Evolutionary conservation across 2,888 invertebrate genomes (phyloP), one percentile per base, ranked within the genome.

Genomic region (Ariolimax columbianus): DNA sequence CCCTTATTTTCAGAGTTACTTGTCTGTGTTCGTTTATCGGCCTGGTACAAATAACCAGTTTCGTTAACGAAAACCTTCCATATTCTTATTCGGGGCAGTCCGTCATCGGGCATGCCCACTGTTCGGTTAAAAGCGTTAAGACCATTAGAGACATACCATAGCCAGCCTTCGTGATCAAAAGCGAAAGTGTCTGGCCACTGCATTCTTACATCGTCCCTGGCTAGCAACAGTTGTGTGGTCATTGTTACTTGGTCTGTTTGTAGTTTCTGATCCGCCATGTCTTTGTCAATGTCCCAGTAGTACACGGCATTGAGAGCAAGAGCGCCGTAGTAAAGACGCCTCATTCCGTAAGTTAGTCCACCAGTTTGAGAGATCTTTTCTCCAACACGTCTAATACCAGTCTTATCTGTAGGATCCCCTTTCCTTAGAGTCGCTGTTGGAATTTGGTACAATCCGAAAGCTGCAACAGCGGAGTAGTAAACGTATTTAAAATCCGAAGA

Each of bases 131-230:
- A 91, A 19, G 85, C 83, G 26, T 88, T 88, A 19, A 91, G 83
- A 26, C 89, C 87, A 77, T 91, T 91, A 4, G 91, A 89, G 11
- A 90, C 89, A 80, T 91, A 90, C 91, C 91, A 92, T 30, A 92
- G 86, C 78, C 89, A 88, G 2, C 91, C 91, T n/a, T 68, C 30
- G 51, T 87, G 84, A 68, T 89, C 89, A 47, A 91, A 87, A 1
- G 89, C 89, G 4, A 91, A 88, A 0, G 91, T 89, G 84, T 92
- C 91, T 17, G 90, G 88, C 91, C 91, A 92, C 55, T 89, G 89
- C 90, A 91, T 90, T 4, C 85, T 79, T 33, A 86, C 84, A 38
- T 89, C 85, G 59, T 89, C 87, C 14, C 38, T 55, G 7, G 84
- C 82, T 26, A 87, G 2, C 38, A 38, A 33, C 2, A 72, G 23